Evolutionary conservation across 2,888 invertebrate genomes (phyloP).

Genomic region (Tinea semifulvella): DNA sequence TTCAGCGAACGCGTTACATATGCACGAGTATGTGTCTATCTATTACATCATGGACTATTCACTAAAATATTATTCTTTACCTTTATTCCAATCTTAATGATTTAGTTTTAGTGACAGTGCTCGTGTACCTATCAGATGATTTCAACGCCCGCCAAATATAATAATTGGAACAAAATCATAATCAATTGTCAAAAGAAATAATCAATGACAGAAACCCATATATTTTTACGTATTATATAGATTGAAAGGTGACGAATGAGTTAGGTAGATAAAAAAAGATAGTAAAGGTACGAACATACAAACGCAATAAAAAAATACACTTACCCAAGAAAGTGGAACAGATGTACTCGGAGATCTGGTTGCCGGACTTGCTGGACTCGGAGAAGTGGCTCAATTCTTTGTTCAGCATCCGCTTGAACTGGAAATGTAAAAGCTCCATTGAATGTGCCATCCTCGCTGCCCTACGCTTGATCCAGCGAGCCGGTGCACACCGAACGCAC

Average conservation of each 20-base stretch:
- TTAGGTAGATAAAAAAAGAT: not conserved
- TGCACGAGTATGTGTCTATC: too few relatives aligned
- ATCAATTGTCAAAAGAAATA: too few relatives aligned
- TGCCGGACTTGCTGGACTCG: constrained; percentile 98
- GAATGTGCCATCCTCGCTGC: constrained; percentile 49
- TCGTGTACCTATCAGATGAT: too few relatives aligned
- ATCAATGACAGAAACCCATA: too few relatives aligned
- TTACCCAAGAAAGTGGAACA: constrained; percentile 99
- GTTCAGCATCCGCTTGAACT: constrained; percentile 99
- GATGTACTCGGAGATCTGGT: constrained; percentile 99
- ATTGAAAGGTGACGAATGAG: not conserved
- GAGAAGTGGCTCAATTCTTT: constrained; percentile 99
- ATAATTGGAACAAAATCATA: too few relatives aligned
- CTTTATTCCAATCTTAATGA: too few relatives aligned
- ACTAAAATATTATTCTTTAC: too few relatives aligned
- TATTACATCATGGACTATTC: constrained; percentile 1
- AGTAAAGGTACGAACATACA: too few relatives aligned
- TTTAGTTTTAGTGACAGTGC: too few relatives aligned
- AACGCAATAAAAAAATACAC: constrained; percentile 36
- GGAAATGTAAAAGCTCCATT: constrained; percentile 59
- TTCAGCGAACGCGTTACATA: not conserved
- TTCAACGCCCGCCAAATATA: too few relatives aligned
- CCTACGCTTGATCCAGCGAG: constrained; percentile 47
- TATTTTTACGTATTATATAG: too few relatives aligned
- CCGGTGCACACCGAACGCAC: constrained; percentile 41